These are phyloP conservation scores for Drosophila parabipectinata DNA, from an alignment of 1,140 invertebrate genomes.

Conservation along the genomic window DNA sequence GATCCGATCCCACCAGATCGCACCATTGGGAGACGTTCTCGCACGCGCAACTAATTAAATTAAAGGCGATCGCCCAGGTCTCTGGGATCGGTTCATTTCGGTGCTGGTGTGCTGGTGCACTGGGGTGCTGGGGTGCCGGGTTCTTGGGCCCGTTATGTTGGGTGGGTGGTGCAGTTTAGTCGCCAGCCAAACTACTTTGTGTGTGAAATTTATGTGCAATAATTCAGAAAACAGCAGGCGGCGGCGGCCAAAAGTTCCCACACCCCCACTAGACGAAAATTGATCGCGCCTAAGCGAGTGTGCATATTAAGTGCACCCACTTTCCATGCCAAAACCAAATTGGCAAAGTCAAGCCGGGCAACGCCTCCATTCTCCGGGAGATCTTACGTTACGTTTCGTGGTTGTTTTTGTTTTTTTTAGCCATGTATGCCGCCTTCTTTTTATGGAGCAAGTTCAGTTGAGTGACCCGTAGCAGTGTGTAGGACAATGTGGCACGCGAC, in stretches of 20 bases:
- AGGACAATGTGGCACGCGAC: slow-evolving; percentile 74
- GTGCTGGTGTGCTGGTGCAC: background rate
- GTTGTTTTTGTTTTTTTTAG: background rate
- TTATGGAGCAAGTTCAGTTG: slow-evolving; percentile 74
- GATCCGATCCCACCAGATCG: slow-evolving; percentile 20
- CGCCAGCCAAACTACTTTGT: slow-evolving; percentile 50
- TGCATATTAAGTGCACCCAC: slow-evolving; percentile 49
- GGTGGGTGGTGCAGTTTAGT: slow-evolving; percentile 36
- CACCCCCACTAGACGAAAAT: slow-evolving; percentile 56
- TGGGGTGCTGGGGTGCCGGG: slow-evolving; percentile 14
- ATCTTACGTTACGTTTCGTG: slow-evolving; percentile 27
- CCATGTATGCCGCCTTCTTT: slow-evolving; percentile 33
- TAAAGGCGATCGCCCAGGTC: slow-evolving; percentile 64
- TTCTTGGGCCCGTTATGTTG: slow-evolving; percentile 44
- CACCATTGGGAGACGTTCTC: slow-evolving; percentile 21
- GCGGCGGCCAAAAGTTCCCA: slow-evolving; percentile 54
- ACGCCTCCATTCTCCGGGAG: slow-evolving; percentile 57
- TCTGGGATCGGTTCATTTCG: slow-evolving; percentile 5
- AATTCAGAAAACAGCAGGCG: slow-evolving; percentile 45
- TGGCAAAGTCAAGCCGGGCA: slow-evolving; percentile 47
- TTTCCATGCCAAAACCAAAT: slow-evolving; percentile 50
- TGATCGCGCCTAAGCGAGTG: slow-evolving; percentile 46
- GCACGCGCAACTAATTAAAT: slow-evolving; percentile 79
- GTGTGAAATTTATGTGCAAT: slow-evolving; percentile 72
- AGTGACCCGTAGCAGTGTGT: slow-evolving; percentile 66